Conservation (phyloP, 2,888 invertebrate genomes). For the Halictus ligatus region DNA sequence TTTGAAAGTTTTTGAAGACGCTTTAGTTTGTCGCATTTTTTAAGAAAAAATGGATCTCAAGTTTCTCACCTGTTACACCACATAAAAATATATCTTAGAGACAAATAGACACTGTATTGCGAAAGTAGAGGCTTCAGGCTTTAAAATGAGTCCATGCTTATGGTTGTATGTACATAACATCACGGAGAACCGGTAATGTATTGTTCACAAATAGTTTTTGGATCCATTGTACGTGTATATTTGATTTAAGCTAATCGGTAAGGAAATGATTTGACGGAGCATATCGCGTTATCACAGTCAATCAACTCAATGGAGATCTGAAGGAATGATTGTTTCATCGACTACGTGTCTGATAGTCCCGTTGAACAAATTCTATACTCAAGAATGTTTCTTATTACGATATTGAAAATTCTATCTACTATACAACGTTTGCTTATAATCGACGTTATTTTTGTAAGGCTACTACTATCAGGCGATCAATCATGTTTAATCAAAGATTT, state of each 20-base stretch:
- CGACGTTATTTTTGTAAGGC: background rate
- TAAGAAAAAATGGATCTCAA: no score
- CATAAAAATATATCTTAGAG: no score
- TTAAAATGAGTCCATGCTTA: no score
- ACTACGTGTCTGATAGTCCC: background rate
- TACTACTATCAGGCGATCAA: slow-evolving; percentile 15
- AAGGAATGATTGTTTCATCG: background rate
- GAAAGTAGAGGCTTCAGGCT: no score
- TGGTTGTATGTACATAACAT: no score
- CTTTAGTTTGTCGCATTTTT: no score
- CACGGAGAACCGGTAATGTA: background rate
- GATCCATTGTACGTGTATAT: background rate
- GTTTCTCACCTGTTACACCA: no score
- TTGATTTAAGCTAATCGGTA: background rate
- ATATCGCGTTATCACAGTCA: slow-evolving; percentile 59
- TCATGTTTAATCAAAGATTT: background rate
- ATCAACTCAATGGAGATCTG: background rate
- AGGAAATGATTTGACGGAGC: slow-evolving; percentile 41
- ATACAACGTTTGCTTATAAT: background rate
- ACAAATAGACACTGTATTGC: no score
- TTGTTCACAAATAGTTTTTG: background rate
- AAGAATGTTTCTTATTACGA: background rate
- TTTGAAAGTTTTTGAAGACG: no score
- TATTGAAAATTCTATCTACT: background rate
- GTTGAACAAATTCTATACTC: background rate